phyloP scores from a whole-genome alignment of 1,140 invertebrate genomes.

The Thalassaphorura encarpata region DNA sequence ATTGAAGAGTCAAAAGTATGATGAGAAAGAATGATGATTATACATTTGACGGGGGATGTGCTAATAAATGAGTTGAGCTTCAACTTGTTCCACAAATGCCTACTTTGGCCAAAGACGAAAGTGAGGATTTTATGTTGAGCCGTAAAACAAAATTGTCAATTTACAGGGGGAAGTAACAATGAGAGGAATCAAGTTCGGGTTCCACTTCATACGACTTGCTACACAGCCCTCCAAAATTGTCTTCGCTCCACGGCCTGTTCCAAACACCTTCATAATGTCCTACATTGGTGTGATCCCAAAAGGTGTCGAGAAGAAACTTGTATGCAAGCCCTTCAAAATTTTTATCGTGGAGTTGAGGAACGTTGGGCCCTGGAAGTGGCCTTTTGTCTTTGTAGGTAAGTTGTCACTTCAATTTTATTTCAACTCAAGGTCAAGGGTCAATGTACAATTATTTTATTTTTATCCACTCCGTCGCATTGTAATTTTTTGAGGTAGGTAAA shows the following conservation, averaged over 20 bases:
- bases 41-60: no score
- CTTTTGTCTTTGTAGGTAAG: constrained; percentile 86
- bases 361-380: constrained; percentile 76
- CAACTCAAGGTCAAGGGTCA: no score
- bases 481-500: no score
- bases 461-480: no score
- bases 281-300: constrained; percentile 63
- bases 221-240: constrained; percentile 62
- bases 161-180: not conserved
- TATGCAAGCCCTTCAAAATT: constrained; percentile 73
- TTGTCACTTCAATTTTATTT: no score
- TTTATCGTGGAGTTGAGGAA: constrained; percentile 65
- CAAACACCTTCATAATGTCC: constrained; percentile 54
- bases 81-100: no score
- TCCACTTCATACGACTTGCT: constrained; percentile 57
- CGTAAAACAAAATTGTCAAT: not conserved
- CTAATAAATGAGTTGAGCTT: no score
- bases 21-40: no score
- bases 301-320: constrained; percentile 70
- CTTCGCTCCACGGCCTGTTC: constrained; percentile 43
- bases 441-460: no score
- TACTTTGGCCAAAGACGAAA: no score
- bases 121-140: not conserved
- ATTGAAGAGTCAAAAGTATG: no score
- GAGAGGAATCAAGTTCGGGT: constrained; percentile 9